These are phyloP conservation scores for Scolopax bukidnonensis DNA, from an alignment of 2,797 vertebrate genomes.

Conservation along the genomic window DNA sequence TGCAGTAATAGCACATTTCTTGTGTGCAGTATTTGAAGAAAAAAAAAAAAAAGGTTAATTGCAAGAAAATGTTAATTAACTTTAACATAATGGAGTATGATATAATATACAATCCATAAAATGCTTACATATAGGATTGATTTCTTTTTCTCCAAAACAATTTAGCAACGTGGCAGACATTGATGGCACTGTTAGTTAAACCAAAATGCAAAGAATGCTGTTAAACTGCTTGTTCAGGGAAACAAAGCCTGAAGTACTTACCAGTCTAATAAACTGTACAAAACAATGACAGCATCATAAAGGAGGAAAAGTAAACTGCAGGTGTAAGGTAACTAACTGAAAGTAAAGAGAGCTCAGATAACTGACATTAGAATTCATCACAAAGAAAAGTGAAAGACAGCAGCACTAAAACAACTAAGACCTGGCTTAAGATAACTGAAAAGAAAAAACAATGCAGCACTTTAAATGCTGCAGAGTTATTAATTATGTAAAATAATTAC, in stretches of 20 bases:
- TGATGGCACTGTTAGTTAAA: conserved; percentile 77
- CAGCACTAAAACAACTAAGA: neutral
- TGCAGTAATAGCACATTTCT: neutral
- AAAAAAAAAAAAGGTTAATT: neutral
- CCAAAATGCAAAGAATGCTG: conserved; percentile 63
- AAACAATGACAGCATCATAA: conserved; percentile 82
- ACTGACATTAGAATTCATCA: conserved; percentile 70
- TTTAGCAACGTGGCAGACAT: neutral
- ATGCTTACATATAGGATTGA: neutral
- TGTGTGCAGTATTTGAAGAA: neutral
- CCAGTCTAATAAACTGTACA: conserved; percentile 96
- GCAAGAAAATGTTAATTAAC: neutral
- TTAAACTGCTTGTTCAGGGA: conserved; percentile 62
- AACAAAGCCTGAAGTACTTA: conserved; percentile 85
- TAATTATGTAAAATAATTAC: conserved; percentile 18
- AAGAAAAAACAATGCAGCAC: neutral
- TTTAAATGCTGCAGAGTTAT: neutral
- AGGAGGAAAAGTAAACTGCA: conserved; percentile 82
- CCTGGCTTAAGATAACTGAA: neutral
- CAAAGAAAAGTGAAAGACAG: conserved; percentile 32
- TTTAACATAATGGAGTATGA: neutral
- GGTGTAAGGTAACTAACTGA: conserved; percentile 78
- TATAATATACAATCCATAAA: neutral
- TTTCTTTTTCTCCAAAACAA: neutral
- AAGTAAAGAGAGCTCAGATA: conserved; percentile 76